Percentiles rank a stretch among this genome's conserved stretches.
Evolutionary conservation across 2,888 invertebrate species (phyloP).

Genomic region (Apotomis turbidana): DNA sequence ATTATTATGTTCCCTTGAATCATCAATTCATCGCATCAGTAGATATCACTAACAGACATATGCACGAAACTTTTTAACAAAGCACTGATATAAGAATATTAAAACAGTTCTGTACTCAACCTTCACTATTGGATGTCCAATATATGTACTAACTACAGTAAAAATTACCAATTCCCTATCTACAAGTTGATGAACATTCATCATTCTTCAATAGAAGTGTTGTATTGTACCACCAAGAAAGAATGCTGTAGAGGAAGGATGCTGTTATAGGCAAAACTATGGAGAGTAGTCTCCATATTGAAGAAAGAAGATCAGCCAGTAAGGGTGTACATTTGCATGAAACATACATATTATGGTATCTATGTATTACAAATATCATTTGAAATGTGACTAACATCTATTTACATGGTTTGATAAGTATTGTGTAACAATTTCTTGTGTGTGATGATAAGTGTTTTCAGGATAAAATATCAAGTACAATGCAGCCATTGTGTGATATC

Average conservation of each 20-base stretch:
- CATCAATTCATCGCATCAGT: neutral
- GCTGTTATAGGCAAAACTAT: neutral
- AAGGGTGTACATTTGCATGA: neutral
- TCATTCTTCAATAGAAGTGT: no score
- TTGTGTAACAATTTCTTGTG: neutral
- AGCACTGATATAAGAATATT: neutral
- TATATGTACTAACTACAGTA: neutral
- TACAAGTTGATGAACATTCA: neutral
- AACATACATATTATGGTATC: neutral
- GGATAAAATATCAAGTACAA: neutral
- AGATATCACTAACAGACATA: neutral
- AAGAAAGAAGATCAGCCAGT: slow-evolving; percentile 12
- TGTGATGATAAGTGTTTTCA: slow-evolving; percentile 21
- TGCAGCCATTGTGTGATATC: neutral
- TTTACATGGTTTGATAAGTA: neutral
- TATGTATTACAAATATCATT: neutral
- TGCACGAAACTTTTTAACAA: neutral
- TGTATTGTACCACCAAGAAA: neutral
- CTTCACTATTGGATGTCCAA: neutral
- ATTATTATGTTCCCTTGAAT: neutral
- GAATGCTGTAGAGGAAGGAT: neutral
- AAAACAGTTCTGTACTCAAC: neutral
- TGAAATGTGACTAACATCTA: slow-evolving; percentile 8
- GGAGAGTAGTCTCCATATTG: neutral
- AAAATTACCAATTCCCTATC: neutral